Conservation (phyloP, 2,888 invertebrate genomes). For the Melieria omissa region DNA sequence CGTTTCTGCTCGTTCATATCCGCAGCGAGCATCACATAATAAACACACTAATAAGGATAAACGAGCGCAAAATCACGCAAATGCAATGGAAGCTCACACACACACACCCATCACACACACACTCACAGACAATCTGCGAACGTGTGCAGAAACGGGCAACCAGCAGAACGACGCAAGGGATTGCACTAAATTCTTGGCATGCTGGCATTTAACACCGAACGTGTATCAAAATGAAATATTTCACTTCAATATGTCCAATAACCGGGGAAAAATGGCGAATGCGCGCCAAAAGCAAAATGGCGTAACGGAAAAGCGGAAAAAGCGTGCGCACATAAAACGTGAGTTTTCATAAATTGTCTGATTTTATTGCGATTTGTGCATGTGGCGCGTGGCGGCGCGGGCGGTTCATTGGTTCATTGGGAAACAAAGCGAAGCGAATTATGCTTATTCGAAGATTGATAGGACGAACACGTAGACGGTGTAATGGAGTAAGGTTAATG, state of each 20-base stretch:
- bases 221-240: slow-evolving; percentile 15
- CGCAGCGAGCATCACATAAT: slow-evolving; percentile 2
- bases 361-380: slow-evolving; percentile 32
- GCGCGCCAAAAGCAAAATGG: background rate
- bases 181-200: slow-evolving; percentile 13
- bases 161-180: background rate
- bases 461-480: no score
- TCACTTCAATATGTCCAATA: slow-evolving; percentile 8
- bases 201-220: slow-evolving; percentile 9
- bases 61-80: slow-evolving; percentile 31
- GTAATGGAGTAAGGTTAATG: no score
- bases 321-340: slow-evolving; percentile 30
- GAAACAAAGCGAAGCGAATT: background rate
- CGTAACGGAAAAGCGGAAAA: slow-evolving; percentile 2
- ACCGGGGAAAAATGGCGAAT: background rate
- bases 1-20: background rate
- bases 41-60: slow-evolving; percentile 35
- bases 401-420: background rate
- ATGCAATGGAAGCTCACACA: background rate
- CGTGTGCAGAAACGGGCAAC: background rate
- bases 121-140: background rate
- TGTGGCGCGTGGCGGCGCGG: slow-evolving; percentile 2
- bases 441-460: no score
- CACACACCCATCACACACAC: background rate
- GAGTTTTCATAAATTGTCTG: slow-evolving; percentile 37